These are phyloP conservation scores for Rhinogobius similis DNA, from an alignment of 2,113 vertebrate genomes.

Conservation along the genomic window DNA sequence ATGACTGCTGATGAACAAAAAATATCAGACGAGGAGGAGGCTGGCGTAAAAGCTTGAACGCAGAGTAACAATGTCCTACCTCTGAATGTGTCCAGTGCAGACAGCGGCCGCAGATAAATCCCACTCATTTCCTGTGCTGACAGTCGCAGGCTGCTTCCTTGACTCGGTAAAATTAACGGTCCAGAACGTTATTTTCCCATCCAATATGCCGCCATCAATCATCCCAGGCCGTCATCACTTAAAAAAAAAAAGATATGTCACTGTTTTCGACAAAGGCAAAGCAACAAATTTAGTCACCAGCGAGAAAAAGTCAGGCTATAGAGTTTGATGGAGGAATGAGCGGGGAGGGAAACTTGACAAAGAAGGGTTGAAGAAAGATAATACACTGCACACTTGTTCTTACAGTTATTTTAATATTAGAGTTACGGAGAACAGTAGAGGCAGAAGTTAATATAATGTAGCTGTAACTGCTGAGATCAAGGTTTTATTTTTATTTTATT, in stretches of 20 bases:
- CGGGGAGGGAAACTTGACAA: constrained; percentile 22
- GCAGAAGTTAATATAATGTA: constrained; percentile 24
- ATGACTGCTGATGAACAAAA: background rate
- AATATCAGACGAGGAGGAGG: background rate
- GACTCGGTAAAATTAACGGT: constrained; percentile 74
- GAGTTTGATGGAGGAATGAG: constrained; percentile 27
- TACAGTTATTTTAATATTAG: constrained; percentile 27
- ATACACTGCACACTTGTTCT: constrained; percentile 3
- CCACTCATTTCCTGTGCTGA: constrained; percentile 72
- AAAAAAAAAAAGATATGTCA: constrained; percentile 63
- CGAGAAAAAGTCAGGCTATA: constrained; percentile 26
- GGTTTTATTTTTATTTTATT: no score
- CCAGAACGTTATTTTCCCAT: constrained; percentile 74
- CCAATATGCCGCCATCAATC: constrained; percentile 75
- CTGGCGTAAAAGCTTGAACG: constrained; percentile 10
- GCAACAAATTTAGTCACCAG: constrained; percentile 46
- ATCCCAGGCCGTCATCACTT: constrained; percentile 62
- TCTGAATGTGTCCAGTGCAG: constrained; percentile 51
- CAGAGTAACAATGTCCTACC: constrained; percentile 18
- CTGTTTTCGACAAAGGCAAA: constrained; percentile 60
- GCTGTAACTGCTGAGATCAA: background rate
- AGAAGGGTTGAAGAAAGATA: constrained; percentile 19
- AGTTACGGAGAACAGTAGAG: background rate
- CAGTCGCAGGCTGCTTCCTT: constrained; percentile 68
- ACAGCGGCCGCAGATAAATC: constrained; percentile 70